Conservation (phyloP, 2,113 vertebrate species). For the Acinonyx jubatus region DNA sequence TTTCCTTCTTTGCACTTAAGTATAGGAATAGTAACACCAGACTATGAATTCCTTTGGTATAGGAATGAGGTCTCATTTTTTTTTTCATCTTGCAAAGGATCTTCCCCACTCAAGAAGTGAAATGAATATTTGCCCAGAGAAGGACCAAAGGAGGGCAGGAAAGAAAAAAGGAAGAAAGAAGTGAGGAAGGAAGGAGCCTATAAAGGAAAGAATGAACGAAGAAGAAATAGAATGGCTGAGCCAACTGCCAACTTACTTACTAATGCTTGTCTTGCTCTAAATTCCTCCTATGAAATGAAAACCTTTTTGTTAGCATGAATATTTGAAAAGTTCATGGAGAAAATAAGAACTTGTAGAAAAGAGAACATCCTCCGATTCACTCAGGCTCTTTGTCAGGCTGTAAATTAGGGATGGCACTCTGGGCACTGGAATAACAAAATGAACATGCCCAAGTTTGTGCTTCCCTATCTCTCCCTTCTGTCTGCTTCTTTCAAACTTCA, state of each 20-base stretch:
- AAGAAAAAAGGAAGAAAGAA: neutral
- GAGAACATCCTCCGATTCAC: neutral
- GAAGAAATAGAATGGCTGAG: neutral
- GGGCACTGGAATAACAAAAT: neutral
- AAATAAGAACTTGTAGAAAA: neutral
- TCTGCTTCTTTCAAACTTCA: neutral
- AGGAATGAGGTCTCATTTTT: neutral
- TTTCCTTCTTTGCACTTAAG: neutral
- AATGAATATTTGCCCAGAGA: neutral
- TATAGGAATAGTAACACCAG: neutral
- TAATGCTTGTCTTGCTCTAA: neutral
- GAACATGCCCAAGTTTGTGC: neutral
- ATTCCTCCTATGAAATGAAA: neutral
- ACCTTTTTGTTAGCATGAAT: neutral
- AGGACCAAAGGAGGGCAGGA: neutral
- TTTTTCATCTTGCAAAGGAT: neutral
- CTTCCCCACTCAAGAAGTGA: neutral
- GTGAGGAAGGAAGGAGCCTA: neutral
- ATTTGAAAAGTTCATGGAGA: neutral
- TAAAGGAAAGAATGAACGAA: neutral
- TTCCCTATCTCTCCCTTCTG: neutral
- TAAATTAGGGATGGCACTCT: neutral
- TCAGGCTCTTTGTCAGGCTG: neutral
- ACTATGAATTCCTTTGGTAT: neutral
- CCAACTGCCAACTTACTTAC: neutral